phyloP scores from a whole-genome alignment of 2,797 vertebrate genomes.

The Sciurus vulgaris region DNA sequence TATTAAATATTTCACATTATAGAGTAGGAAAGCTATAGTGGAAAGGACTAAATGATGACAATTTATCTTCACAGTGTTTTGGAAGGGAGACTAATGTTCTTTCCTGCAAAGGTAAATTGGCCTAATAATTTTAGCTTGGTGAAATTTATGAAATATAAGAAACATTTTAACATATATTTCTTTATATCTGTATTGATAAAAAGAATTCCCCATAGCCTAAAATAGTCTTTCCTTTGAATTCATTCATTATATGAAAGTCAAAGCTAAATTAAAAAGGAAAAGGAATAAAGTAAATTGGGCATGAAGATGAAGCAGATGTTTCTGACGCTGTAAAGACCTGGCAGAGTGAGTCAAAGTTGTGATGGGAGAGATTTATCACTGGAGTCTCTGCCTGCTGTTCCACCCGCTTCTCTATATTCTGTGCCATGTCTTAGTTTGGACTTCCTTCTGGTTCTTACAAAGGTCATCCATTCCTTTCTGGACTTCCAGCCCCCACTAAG shows the following conservation, averaged over 20 bases:
- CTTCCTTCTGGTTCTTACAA: neutral
- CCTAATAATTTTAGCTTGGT: slow-evolving; percentile 65
- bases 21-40: neutral
- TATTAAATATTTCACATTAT: slow-evolving; percentile 58
- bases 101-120: slow-evolving; percentile 58
- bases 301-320: slow-evolving; percentile 42
- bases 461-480: neutral
- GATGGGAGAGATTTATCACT: neutral
- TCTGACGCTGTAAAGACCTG: neutral
- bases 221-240: slow-evolving; percentile 14
- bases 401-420: neutral
- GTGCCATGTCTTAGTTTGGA: neutral
- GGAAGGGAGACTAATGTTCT: slow-evolving; percentile 50
- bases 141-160: slow-evolving; percentile 75
- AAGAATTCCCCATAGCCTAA: neutral
- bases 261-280: slow-evolving; percentile 33
- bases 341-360: neutral
- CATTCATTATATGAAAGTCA: slow-evolving; percentile 65
- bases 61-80: slow-evolving; percentile 66
- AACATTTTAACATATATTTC: slow-evolving; percentile 68
- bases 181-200: slow-evolving; percentile 57
- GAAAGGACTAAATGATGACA: slow-evolving; percentile 58
- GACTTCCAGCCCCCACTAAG: neutral
- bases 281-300: slow-evolving; percentile 29
- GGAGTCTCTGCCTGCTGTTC: neutral